These are phyloP conservation scores for Phaedon cochleariae DNA, from an alignment of 2,888 invertebrate genomes.

Conservation along the genomic window DNA sequence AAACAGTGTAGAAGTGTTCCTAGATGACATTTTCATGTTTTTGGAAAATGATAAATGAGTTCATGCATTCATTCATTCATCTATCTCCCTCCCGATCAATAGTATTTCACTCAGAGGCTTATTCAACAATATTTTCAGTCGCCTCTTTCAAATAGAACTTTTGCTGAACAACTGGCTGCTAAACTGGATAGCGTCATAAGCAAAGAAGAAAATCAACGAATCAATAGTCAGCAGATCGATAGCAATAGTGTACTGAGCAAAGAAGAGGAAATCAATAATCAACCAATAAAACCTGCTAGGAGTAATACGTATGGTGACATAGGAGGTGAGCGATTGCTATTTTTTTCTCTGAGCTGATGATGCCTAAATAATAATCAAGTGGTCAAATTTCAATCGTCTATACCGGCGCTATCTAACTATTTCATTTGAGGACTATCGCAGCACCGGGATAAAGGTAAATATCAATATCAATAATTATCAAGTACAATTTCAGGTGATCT, in stretches of 20 bases:
- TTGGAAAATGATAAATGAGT: no score
- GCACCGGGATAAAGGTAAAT: no score
- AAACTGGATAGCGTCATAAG: conserved; percentile 65
- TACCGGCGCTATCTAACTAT: no score
- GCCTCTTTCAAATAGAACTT: conserved; percentile 55
- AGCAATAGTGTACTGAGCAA: neutral
- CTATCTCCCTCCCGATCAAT: no score
- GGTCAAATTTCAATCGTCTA: no score
- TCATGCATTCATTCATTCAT: neutral
- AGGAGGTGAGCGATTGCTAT: neutral
- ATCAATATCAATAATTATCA: no score
- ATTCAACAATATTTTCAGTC: conserved; percentile 32
- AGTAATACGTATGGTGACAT: conserved; percentile 7
- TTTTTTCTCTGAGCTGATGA: neutral
- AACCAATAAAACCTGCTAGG: conserved; percentile 12
- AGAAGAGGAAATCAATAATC: neutral
- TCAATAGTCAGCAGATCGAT: conserved; percentile 64
- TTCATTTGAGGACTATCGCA: no score
- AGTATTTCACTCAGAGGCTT: neutral
- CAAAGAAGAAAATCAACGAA: conserved; percentile 53
- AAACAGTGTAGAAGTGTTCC: no score
- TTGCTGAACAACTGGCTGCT: conserved; percentile 71
- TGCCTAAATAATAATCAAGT: neutral
- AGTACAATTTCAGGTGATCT: conserved; percentile 57
- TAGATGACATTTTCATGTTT: no score